Base-by-base conservation (phyloP, 2,888 invertebrate genomes). In the Clepsis dumicolana region DNA sequence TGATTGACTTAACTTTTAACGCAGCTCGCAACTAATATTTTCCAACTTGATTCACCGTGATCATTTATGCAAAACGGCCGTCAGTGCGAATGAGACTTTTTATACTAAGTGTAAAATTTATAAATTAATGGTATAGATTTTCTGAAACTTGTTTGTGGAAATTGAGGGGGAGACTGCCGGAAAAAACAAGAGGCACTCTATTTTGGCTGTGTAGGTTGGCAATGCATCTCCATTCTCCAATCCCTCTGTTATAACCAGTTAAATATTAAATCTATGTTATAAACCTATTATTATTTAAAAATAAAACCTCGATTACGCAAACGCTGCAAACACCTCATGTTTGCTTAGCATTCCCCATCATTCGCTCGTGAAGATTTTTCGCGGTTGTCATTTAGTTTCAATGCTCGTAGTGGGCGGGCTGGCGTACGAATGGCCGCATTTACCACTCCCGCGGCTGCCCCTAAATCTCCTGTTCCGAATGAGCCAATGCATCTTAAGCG, bases 401-500 rank as follows among this genome's bases (percentile, higher is more conserved):
- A 92, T 91, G 93, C 88, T 79, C 86, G 87, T 87, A 85, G 87
- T 81, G 86, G 87, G 86, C 81, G 88, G 89, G 85, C 84, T 78
- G 79, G 93, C 89, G 80, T 93, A 89, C 90, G 90, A 93, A 93
- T 93, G 86, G 89, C 86, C 87, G 75, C 86, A 93, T 93, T 92
- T 91, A 57, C 25, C 62, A 77, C 86, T 87, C 79, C 75, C 80
- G 79, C 78, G 82, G 82, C 78, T 80, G 83, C 83, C 83, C 85
- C 87, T 89, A 90, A 92, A 90, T 89, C 90, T 87, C 84, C 81
- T 85, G 83, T 87, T 88, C 83, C 81, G 87, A 90, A 90, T 89
- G 88, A 91, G 86, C 88, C 90, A 91, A 92, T 92, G 91, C 91
- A 92, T 91, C 90, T 91, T 90, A 90, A 91, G 89, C 87, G 87